phyloP scores from a whole-genome alignment of 1,140 invertebrate genomes.

The Cotesia glomerata region DNA sequence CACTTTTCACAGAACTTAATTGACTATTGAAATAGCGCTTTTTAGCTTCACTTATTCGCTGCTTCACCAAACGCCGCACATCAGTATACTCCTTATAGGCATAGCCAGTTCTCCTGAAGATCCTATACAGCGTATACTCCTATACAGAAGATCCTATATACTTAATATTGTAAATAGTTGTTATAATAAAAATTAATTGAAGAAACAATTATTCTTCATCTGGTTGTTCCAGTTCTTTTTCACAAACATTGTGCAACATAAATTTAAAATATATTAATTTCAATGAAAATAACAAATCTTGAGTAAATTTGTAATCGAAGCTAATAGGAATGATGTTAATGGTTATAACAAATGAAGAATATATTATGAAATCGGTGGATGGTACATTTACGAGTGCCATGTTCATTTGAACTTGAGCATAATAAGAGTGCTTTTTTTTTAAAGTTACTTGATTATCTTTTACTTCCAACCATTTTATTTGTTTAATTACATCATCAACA shows the following conservation, averaged over 20 bases:
- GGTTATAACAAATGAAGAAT: constrained; percentile 18
- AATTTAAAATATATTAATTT: constrained; percentile 8
- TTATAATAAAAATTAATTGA: no score
- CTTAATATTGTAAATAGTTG: no score
- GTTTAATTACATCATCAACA: background rate
- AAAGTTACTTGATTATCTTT: background rate
- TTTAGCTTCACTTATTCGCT: no score
- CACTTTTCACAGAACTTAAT: no score
- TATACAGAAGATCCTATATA: no score
- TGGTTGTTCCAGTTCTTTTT: background rate
- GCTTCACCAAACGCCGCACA: no score
- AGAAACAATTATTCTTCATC: no score
- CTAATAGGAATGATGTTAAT: background rate
- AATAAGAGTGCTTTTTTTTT: constrained; percentile 23
- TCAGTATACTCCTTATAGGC: no score
- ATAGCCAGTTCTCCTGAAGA: no score
- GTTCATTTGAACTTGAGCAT: constrained; percentile 21
- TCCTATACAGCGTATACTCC: no score
- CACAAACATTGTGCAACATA: constrained; percentile 8
- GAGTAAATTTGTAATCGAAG: constrained; percentile 1
- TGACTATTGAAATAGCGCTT: no score
- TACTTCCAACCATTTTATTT: background rate
- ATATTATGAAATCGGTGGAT: constrained; percentile 9
- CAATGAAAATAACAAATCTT: background rate
- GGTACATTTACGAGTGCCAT: constrained; percentile 26